Conservation (phyloP, 2,888 invertebrate species). For the Agrilus biguttatus region DNA sequence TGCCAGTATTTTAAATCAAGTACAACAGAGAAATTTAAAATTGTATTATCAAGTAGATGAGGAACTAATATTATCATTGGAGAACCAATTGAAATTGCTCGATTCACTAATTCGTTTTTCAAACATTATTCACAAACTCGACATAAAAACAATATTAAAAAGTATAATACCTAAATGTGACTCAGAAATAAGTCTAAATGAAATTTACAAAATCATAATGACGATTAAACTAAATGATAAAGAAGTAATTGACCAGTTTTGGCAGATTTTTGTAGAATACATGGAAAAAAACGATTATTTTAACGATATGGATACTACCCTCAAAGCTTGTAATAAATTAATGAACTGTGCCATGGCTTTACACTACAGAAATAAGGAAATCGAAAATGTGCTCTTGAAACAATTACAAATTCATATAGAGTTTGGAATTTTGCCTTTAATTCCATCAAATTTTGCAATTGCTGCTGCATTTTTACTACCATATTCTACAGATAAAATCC, state of each 20-base stretch:
- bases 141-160: conserved; percentile 25
- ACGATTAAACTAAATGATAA: conserved; percentile 34
- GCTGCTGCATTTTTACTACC: conserved; percentile 32
- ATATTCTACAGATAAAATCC: conserved; percentile 24
- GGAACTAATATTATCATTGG: conserved; percentile 9
- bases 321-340: conserved; percentile 34
- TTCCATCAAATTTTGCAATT: conserved; percentile 29
- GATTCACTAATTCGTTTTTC: conserved; percentile 32
- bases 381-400: conserved; percentile 32
- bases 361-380: conserved; percentile 32
- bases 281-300: conserved; percentile 20
- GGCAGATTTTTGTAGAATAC: conserved; percentile 29
- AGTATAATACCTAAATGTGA: conserved; percentile 23
- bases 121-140: conserved; percentile 28
- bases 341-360: conserved; percentile 39
- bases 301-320: conserved; percentile 21
- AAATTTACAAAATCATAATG: conserved; percentile 33
- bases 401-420: conserved; percentile 27
- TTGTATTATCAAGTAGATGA: conserved; percentile 25
- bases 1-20: conserved; percentile 28
- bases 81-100: conserved; percentile 27
- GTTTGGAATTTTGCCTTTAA: conserved; percentile 21
- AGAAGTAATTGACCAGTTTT: conserved; percentile 31
- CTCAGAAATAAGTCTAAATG: conserved; percentile 19
- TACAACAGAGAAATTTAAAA: conserved; percentile 28